Conservation (phyloP, 2,797 vertebrate species). For the Cephalopachus bancanus region DNA sequence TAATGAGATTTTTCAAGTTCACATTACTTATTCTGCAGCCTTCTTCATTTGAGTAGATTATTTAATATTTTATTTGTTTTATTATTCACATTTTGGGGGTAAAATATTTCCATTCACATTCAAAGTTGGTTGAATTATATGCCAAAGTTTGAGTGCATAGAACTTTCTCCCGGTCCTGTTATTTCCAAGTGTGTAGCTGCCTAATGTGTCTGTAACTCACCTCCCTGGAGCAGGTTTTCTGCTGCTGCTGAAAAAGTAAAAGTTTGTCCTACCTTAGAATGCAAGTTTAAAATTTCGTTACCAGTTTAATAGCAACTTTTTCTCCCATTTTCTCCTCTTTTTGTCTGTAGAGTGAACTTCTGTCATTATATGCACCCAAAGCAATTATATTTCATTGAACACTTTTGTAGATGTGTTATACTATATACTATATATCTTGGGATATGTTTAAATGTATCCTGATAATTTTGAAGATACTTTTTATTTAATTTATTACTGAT, state of each 20-base stretch:
- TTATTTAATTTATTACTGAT: slow-evolving; percentile 29
- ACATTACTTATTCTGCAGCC: slow-evolving; percentile 83
- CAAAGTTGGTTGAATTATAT: slow-evolving; percentile 60
- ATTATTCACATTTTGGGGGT: slow-evolving; percentile 82
- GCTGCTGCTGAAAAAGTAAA: slow-evolving; percentile 42
- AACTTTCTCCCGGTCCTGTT: slow-evolving; percentile 59
- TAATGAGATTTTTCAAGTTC: slow-evolving; percentile 85
- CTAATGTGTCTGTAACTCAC: background rate
- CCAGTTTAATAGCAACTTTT: background rate
- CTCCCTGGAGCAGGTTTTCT: background rate
- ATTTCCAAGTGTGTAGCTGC: slow-evolving; percentile 13
- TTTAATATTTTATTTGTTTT: slow-evolving; percentile 87
- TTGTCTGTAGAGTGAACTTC: background rate
- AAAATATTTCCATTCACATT: slow-evolving; percentile 79
- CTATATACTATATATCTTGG: background rate
- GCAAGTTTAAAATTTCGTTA: slow-evolving; percentile 36
- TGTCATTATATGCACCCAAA: background rate
- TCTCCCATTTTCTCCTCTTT: background rate
- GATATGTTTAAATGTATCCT: slow-evolving; percentile 48
- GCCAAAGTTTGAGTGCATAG: slow-evolving; percentile 49
- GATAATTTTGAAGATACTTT: slow-evolving; percentile 3
- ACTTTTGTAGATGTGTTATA: background rate
- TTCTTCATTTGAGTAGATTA: slow-evolving; percentile 80
- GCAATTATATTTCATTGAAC: slow-evolving; percentile 24
- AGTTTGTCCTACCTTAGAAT: slow-evolving; percentile 19